Evolutionary conservation across 1,140 invertebrate genomes (phyloP).

Genomic region (Papilio polytes): DNA sequence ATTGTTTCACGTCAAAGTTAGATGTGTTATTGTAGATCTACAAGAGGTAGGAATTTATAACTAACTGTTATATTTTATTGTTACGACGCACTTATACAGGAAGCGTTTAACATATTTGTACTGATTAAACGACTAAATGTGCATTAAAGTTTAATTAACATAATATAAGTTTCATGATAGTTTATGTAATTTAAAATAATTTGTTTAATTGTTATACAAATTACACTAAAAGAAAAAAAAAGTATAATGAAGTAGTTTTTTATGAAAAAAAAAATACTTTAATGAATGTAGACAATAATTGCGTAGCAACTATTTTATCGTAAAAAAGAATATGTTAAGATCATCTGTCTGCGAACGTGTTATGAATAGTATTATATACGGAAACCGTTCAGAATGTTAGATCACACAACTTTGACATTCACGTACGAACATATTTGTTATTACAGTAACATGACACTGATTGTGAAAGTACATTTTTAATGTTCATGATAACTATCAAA

Average conservation of each 20-base stretch:
- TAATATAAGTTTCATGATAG: no score
- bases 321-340: neutral
- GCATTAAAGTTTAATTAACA: neutral
- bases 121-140: neutral
- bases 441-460: neutral
- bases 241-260: neutral
- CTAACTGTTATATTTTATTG: constrained; percentile 42
- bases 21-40: constrained; percentile 52
- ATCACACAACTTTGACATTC: constrained; percentile 6
- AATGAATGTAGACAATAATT: neutral
- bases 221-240: no score
- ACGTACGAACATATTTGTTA: neutral
- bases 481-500: no score
- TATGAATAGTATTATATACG: neutral
- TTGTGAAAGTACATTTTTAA: neutral
- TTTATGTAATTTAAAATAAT: no score
- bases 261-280: no score
- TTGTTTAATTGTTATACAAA: no score
- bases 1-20: constrained; percentile 60
- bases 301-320: neutral
- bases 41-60: neutral
- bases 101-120: neutral
- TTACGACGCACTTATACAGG: constrained; percentile 32
- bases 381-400: neutral
- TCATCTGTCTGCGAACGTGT: neutral